Evolutionary conservation across 2,888 invertebrate genomes (phyloP), one percentile per base, ranked within the genome.

Genomic region (Ophraella communa): DNA sequence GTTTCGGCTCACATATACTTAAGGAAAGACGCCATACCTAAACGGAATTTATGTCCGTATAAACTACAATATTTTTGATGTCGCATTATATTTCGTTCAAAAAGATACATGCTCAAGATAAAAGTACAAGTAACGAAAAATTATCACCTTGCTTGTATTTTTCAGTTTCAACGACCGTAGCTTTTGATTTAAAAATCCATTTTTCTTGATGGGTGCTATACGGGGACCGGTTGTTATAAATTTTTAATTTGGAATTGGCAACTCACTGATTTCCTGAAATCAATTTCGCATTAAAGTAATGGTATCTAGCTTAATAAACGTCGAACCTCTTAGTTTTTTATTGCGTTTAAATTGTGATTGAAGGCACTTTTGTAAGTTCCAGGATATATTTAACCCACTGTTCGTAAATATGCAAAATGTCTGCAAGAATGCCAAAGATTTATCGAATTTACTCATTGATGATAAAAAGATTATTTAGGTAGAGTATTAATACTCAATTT

Each of bases 1-100:
- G 58, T 55, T 56, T 58, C 64, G 56, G 57, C 64, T 56, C 62
- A 49, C 47, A 63, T 64, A 59, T 62, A 64, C 55, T 60, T 64
- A 59, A 56, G 47, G 44, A 62, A 47, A 27, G 39, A 62, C 35
- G 62, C 62, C 62, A 64, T 47, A 65, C 35, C 65, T 65, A 69
- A 69, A 65, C 35, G 53, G 58, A 65, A 69, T 67, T 67, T 69
- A 69, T 65, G 67, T 56, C 58, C 64, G 65, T 64, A 65, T 67
- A 69, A 66, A 69, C 62, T 59, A 51, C 56, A 59, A 57, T 62
- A 56, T 63, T 63, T 68, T 64, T 62, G 51, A 57, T 57, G 63
- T 54, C 60, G 45, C 51, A 57, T 68, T 57, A 58, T 55, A 65
- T 67, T 51, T 63, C 35, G 56, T 35, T 60, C 47, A n/a, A 7